Evolutionary conservation across 2,888 invertebrate species (phyloP), one percentile per base, ranked within the genome.

Genomic region (Noctuana brunneofusca): DNA sequence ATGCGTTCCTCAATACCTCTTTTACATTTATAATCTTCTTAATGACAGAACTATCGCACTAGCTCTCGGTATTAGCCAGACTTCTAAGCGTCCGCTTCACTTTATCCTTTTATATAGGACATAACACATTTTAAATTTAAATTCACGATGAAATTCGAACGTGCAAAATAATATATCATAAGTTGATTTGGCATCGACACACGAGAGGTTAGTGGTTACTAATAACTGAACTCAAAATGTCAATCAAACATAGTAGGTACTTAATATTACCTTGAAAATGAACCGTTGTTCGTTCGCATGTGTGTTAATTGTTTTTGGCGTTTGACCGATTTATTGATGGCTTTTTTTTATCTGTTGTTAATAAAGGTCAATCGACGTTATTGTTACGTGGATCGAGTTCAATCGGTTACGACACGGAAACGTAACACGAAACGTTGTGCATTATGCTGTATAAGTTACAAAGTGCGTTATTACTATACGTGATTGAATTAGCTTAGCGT

Each of bases 351-450:
- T 52, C 20, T 54, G 54, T 38, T 1, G 20, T 20, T 20, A 38
- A 32, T 16, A 41, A 56, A 62, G 55, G 55, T 62, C 62, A 41
- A 56, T 56, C 38, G 62, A 41, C 16, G 35, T 27, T 12, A 32
- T n/a, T 38, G 55, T 62, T 55, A 50, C 49, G 30, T 20, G 18
- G 38, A 49, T 50, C 55, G 55, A 62, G 62, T 65, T 67, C 66
- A 72, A 72, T 73, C 65, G 71, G 66, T 74, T 69, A 66, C 66
- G 50, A 71, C 73, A 74, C 75, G 74, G 72, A 71, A 74, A 71
- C 65, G 63, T 55, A 66, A 68, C 67, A 55, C 63, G 70, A 68
- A 68, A 71, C 64, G 59, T 52, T 54, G 43, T 65, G 53, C 58
- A 52, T 59, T 68, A 59, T 11, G 30, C 52, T 9, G 27, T 52